These are phyloP conservation scores for Malacoraja senta DNA, from an alignment of 2,797 vertebrate species.

Conservation along the genomic window DNA sequence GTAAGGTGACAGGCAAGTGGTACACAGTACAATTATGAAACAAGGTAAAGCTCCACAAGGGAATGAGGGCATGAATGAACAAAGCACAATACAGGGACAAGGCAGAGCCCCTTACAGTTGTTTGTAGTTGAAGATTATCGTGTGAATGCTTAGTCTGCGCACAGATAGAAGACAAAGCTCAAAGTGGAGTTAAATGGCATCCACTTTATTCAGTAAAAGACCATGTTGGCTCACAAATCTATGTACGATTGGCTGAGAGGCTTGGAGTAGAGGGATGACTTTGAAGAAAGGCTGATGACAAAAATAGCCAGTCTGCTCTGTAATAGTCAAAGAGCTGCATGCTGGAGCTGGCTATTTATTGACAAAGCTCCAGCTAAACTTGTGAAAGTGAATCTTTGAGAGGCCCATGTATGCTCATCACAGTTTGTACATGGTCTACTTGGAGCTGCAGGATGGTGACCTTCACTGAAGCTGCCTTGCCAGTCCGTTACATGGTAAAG, in stretches of 20 bases:
- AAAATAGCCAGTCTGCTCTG: background rate
- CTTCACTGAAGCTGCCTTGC: background rate
- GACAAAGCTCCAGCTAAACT: background rate
- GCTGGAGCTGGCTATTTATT: background rate
- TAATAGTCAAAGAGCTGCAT: background rate
- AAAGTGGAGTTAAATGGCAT: background rate
- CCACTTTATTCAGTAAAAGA: background rate
- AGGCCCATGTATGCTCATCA: no score
- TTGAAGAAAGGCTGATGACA: background rate
- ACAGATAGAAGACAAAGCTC: background rate
- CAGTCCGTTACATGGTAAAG: background rate
- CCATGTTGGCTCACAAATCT: no score
- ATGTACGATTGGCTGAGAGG: background rate
- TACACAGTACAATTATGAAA: background rate
- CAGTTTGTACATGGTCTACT: background rate
- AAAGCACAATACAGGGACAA: background rate
- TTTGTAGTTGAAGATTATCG: background rate
- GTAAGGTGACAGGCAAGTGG: conserved; percentile 13
- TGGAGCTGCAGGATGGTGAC: background rate
- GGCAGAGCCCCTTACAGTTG: background rate
- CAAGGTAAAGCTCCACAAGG: conserved; percentile 1
- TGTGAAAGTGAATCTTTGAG: background rate
- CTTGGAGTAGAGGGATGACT: background rate
- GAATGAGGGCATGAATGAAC: conserved; percentile 28
- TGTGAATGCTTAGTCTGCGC: background rate